Conservation (phyloP, 2,888 invertebrate species). For the Brachyptera risi region DNA sequence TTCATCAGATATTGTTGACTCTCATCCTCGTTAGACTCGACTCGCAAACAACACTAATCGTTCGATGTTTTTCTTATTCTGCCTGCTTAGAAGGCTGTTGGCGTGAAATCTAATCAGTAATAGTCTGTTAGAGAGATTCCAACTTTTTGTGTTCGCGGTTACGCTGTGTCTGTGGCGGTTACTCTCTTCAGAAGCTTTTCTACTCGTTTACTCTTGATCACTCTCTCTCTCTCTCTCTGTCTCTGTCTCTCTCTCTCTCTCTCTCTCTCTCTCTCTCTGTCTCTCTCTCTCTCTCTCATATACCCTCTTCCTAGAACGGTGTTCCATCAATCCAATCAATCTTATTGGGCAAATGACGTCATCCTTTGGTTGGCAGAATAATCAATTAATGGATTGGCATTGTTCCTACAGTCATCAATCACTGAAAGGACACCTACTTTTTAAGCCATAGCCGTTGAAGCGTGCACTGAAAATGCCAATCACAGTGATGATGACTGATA, state of each 20-base stretch:
- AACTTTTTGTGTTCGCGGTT: not conserved
- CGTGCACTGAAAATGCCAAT: not conserved
- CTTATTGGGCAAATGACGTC: slow-evolving; percentile 27
- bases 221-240: not conserved
- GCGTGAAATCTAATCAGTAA: not conserved
- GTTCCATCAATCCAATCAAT: slow-evolving; percentile 27
- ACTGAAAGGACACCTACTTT: slow-evolving; percentile 26
- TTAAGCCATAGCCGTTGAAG: slow-evolving; percentile 10
- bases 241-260: too few relatives aligned
- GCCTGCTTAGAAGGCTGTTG: not conserved
- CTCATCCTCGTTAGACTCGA: too few relatives aligned
- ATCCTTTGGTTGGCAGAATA: slow-evolving; percentile 27
- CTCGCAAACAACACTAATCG: not conserved
- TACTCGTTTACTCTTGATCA: not conserved
- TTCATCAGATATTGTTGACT: too few relatives aligned
- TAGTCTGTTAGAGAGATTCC: not conserved
- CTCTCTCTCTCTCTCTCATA: too few relatives aligned
- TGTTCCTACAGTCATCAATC: slow-evolving; percentile 27
- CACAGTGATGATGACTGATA: not conserved
- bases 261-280: not conserved
- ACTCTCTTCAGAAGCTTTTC: not conserved
- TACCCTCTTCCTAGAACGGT: not conserved
- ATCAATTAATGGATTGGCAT: slow-evolving; percentile 31
- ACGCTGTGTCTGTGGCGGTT: not conserved
- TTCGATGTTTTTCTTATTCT: not conserved